A percentile compares a stretch with the other conserved stretches of the same genome.
Conservation (phyloP, 2,797 vertebrate species). For the Xenops minutus region DNA sequence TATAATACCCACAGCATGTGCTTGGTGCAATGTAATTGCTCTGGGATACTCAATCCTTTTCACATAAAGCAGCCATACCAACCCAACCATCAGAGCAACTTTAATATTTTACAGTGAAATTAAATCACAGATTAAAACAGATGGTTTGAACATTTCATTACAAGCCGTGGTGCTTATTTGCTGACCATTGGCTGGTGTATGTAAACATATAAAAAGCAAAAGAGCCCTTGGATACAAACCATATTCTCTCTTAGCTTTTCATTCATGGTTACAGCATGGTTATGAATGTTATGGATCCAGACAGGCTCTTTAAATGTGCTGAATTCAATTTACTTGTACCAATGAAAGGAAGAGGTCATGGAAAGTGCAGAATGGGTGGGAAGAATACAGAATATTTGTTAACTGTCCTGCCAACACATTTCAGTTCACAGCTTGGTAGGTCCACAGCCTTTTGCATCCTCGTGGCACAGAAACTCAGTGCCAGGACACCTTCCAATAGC, state of each 20-base stretch:
- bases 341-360: constrained; percentile 25
- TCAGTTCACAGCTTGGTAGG: not conserved
- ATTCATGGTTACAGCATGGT: constrained; percentile 48
- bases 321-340: constrained; percentile 56
- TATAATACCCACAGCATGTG: constrained; percentile 23
- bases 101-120: constrained; percentile 57
- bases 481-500: not conserved
- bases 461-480: accelerated
- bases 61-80: constrained; percentile 14
- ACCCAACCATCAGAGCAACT: constrained; percentile 31
- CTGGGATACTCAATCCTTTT: constrained; percentile 39
- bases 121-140: constrained; percentile 63
- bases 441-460: not conserved
- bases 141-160: constrained; percentile 57
- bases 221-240: constrained; percentile 54
- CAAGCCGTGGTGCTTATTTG: constrained; percentile 8
- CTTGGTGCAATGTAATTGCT: constrained; percentile 42
- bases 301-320: constrained; percentile 54
- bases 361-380: constrained; percentile 39
- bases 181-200: constrained; percentile 59
- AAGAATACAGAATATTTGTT: not conserved
- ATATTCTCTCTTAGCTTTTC: constrained; percentile 32
- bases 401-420: not conserved
- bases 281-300: constrained; percentile 63
- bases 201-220: constrained; percentile 68